A percentile compares a stretch with the other conserved stretches of the same genome.
Conservation (phyloP, 1,140 invertebrate genomes). For the Contarinia nasturtii region DNA sequence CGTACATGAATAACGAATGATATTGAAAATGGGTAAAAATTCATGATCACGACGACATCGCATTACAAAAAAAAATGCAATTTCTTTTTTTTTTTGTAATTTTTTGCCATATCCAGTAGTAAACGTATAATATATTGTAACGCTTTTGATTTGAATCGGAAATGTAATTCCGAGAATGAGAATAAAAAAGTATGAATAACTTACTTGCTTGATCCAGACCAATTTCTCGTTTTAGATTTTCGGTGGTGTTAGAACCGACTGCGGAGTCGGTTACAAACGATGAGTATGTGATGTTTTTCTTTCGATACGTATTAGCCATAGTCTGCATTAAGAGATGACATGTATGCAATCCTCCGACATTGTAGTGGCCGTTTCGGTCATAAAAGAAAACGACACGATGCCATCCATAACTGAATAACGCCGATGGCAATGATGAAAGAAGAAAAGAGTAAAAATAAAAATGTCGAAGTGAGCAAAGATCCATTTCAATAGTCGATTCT, state of each 20-base stretch:
- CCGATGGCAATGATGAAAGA: too few relatives aligned
- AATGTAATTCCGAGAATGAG: too few relatives aligned
- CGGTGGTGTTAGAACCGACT: constrained; percentile 12
- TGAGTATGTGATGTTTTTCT: constrained; percentile 19
- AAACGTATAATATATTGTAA: too few relatives aligned
- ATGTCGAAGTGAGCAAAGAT: background rate
- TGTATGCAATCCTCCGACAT: constrained; percentile 24
- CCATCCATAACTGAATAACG: constrained; percentile 28
- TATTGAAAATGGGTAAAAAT: too few relatives aligned
- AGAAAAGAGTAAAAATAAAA: background rate
- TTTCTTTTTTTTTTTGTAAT: too few relatives aligned
- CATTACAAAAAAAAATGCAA: too few relatives aligned
- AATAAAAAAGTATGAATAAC: constrained; percentile 7
- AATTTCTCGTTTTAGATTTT: constrained; percentile 25
- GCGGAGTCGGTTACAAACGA: constrained; percentile 16
- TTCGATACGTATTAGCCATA: constrained; percentile 19
- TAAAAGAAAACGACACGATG: constrained; percentile 25
- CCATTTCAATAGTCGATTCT: too few relatives aligned
- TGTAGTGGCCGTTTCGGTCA: constrained; percentile 26
- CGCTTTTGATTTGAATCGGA: too few relatives aligned
- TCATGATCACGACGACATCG: too few relatives aligned
- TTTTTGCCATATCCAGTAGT: too few relatives aligned
- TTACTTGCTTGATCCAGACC: constrained; percentile 28
- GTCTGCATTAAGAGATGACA: constrained; percentile 25
- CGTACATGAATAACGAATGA: too few relatives aligned